A percentile compares a stretch with the other conserved stretches of the same genome.
Evolutionary conservation across 2,797 vertebrate genomes (phyloP).

Genomic region (Poliocrania exsul): DNA sequence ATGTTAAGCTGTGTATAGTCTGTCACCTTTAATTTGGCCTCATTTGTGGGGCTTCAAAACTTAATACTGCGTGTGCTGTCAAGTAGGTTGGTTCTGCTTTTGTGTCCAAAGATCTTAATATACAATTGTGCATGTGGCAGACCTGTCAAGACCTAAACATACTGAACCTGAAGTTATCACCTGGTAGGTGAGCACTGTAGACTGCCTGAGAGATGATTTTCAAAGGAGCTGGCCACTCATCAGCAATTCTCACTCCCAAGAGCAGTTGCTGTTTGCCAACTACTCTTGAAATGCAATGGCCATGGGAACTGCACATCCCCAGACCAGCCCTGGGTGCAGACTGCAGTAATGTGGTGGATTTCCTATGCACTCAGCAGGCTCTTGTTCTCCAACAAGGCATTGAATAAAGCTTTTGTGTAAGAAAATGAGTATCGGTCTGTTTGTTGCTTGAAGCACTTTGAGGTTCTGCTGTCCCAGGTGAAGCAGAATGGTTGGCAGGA

Average conservation of each 20-base stretch:
- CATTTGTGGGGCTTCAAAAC: not conserved
- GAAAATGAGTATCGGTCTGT: not conserved
- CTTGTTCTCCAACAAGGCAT: not conserved
- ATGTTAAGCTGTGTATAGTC: not conserved
- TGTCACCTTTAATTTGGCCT: not conserved
- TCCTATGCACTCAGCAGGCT: fast-evolving
- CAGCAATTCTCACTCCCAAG: not conserved
- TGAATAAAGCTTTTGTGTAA: not conserved
- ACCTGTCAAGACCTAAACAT: not conserved
- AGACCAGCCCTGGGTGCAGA: not conserved
- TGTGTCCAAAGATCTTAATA: not conserved
- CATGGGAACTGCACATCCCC: fast-evolving
- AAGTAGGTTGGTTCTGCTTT: not conserved
- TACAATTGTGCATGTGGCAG: not conserved
- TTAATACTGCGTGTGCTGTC: not conserved
- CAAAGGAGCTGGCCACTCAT: not conserved
- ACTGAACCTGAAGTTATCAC: not conserved
- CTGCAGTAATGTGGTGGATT: not conserved
- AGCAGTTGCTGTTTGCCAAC: not conserved
- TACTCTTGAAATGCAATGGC: fast-evolving
- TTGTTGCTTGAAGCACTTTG: not conserved
- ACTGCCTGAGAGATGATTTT: not conserved
- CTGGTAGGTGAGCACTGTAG: not conserved
- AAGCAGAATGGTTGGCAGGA: not conserved
- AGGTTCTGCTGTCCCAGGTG: not conserved